Conservation (phyloP, 2,888 invertebrate species). For the Agriopis aurantiaria region DNA sequence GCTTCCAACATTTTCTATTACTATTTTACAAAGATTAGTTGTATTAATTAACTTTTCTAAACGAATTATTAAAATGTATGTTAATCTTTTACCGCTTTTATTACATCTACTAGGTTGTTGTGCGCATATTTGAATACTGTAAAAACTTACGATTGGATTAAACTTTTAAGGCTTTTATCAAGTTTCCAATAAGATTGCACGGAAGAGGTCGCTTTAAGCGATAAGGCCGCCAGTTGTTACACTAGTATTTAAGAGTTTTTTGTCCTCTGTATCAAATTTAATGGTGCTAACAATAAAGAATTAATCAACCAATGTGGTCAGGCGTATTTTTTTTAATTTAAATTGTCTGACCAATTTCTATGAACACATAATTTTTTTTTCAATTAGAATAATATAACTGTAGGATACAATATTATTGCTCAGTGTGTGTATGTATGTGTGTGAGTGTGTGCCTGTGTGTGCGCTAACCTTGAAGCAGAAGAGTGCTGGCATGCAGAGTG, state of each 20-base stretch:
- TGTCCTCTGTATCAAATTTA: no score
- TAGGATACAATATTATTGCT: no score
- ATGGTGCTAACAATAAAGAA: no score
- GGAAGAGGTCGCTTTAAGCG: no score
- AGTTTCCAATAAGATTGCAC: no score
- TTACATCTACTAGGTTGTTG: neutral
- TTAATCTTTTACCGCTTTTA: constrained; percentile 16
- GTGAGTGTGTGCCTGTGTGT: constrained; percentile 36
- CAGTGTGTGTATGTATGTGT: constrained; percentile 17
- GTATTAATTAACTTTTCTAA: neutral
- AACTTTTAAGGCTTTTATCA: no score
- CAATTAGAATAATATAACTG: neutral
- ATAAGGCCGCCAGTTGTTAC: no score
- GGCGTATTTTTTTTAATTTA: neutral
- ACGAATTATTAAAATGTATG: neutral
- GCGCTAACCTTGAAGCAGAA: constrained; percentile 93
- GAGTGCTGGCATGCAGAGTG: constrained; percentile 94
- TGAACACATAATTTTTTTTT: neutral
- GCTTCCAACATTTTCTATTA: neutral
- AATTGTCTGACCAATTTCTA: no score
- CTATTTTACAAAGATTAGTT: constrained; percentile 8
- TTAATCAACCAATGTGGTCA: no score
- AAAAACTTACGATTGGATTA: neutral
- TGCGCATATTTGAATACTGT: neutral
- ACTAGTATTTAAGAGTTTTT: no score